These are phyloP conservation scores for Lophius americanus DNA, from an alignment of 2,797 vertebrate species.

Conservation along the genomic window DNA sequence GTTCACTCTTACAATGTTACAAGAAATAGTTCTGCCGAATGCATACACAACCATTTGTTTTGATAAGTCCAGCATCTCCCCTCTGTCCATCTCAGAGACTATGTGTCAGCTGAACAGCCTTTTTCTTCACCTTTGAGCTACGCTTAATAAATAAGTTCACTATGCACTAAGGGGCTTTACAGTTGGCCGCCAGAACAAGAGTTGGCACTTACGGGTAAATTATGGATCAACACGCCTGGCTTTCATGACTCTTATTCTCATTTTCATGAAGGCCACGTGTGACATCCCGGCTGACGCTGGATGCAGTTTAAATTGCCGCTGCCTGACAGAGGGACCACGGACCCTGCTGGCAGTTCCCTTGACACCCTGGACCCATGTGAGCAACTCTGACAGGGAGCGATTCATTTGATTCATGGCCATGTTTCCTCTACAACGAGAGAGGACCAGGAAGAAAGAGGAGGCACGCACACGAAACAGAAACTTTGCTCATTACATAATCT, in stretches of 20 bases:
- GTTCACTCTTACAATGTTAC: conserved; percentile 22
- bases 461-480: not conserved
- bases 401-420: conserved; percentile 46
- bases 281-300: conserved; percentile 37
- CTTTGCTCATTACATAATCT: not conserved
- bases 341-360: conserved; percentile 63
- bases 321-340: conserved; percentile 21
- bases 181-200: conserved; percentile 40
- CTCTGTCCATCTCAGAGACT: not conserved
- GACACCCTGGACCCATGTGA: conserved; percentile 58
- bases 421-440: conserved; percentile 9
- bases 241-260: conserved; percentile 42
- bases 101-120: conserved; percentile 34
- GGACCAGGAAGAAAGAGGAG: not conserved
- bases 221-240: conserved; percentile 41
- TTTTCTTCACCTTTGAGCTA: conserved; percentile 49
- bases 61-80: not conserved
- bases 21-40: conserved; percentile 29
- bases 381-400: conserved; percentile 55
- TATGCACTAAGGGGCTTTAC: conserved; percentile 41
- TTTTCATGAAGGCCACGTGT: conserved; percentile 57
- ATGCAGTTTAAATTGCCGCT: conserved; percentile 53
- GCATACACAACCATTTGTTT: not conserved
- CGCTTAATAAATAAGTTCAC: conserved; percentile 57
- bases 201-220: conserved; percentile 49